Evolutionary conservation across 1,140 invertebrate genomes (phyloP).

Genomic region (Apis laboriosa): DNA sequence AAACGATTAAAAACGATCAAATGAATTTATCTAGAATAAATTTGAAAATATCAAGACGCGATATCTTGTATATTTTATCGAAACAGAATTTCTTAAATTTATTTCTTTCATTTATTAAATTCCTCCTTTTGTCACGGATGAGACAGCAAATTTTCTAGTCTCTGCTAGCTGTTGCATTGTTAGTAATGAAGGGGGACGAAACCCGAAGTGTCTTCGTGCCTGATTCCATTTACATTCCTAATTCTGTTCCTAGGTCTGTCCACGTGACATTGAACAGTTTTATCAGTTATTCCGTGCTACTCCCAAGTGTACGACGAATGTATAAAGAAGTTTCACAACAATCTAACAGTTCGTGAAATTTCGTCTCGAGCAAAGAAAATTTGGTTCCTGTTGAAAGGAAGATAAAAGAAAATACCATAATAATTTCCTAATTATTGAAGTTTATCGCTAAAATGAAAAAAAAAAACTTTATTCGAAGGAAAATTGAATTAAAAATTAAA

Average conservation of each 20-base stretch:
- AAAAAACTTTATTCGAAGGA: too few species aligned
- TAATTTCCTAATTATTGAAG: background rate
- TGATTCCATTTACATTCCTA: slow-evolving; percentile 24
- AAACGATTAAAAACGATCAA: too few species aligned
- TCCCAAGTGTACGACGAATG: slow-evolving; percentile 63
- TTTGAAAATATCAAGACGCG: too few species aligned
- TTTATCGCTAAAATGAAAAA: too few species aligned
- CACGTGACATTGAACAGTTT: slow-evolving; percentile 63
- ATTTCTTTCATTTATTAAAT: background rate
- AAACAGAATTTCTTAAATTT: background rate
- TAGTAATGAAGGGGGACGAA: background rate
- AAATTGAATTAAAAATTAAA: too few species aligned
- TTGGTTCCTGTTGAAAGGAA: background rate
- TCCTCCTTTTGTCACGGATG: background rate
- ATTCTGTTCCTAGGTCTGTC: slow-evolving; percentile 33
- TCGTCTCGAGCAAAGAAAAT: background rate
- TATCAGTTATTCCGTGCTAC: slow-evolving; percentile 69
- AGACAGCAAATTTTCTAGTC: background rate
- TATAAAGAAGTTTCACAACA: slow-evolving; percentile 53
- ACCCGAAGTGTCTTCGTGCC: slow-evolving; percentile 9
- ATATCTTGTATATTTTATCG: too few species aligned
- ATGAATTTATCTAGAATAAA: too few species aligned
- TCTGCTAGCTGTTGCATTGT: background rate
- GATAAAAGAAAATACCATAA: slow-evolving; percentile 5
- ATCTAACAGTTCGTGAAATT: slow-evolving; percentile 28